These are phyloP conservation scores for Selene dorsalis DNA, from an alignment of 2,797 vertebrate species.

Conservation along the genomic window DNA sequence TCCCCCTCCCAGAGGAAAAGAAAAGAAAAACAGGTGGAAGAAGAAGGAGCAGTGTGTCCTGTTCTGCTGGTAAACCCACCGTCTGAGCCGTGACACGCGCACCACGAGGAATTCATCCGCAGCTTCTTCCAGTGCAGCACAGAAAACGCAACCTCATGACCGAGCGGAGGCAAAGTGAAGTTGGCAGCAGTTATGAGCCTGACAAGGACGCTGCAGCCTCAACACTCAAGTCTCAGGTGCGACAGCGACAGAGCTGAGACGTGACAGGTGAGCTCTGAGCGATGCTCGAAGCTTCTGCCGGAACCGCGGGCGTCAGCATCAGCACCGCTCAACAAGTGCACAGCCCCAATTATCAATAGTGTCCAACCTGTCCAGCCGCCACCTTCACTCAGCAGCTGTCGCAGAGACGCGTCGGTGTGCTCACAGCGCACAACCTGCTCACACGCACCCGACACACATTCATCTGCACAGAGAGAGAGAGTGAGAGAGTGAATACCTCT, in stretches of 20 bases:
- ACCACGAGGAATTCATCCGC: neutral
- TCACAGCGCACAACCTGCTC: neutral
- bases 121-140: neutral
- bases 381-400: neutral
- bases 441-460: slow-evolving; percentile 35
- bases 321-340: slow-evolving; percentile 73
- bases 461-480: slow-evolving; percentile 27
- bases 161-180: slow-evolving; percentile 14
- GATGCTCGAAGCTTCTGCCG: neutral
- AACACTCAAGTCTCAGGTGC: neutral
- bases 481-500: slow-evolving; percentile 68
- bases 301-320: neutral
- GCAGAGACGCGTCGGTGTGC: slow-evolving; percentile 13
- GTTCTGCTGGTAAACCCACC: neutral
- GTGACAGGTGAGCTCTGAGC: neutral
- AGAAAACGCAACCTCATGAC: slow-evolving; percentile 19
- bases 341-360: slow-evolving; percentile 34
- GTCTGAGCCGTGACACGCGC: neutral
- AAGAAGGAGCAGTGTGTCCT: neutral
- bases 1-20: neutral
- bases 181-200: neutral
- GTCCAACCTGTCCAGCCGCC: neutral
- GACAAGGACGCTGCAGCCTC: slow-evolving; percentile 4
- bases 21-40: neutral
- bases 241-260: neutral